Conservation (phyloP, 2,113 vertebrate species). For the Centropus unirufus region DNA sequence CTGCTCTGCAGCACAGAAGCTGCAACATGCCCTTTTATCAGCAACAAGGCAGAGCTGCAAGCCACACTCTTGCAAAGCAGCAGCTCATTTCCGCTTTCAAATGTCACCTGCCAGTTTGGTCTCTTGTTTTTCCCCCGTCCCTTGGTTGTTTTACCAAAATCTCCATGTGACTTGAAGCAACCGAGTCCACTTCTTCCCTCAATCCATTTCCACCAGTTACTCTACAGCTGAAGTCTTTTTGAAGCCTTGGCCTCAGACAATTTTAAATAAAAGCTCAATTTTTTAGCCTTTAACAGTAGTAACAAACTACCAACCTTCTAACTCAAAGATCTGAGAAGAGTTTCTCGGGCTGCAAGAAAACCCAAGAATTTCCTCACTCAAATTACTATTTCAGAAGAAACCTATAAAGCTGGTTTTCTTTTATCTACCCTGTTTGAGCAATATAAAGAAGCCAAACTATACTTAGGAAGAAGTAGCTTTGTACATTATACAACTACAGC, state of each 20-base stretch:
- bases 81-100: background rate
- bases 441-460: background rate
- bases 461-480: background rate
- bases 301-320: background rate
- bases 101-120: background rate
- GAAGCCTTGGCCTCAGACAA: background rate
- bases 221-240: background rate
- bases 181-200: background rate
- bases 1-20: background rate
- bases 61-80: background rate
- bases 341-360: background rate
- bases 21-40: background rate
- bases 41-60: background rate
- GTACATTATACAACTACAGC: background rate
- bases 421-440: background rate
- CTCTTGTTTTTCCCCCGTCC: background rate
- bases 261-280: background rate
- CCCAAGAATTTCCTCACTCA: background rate
- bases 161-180: background rate
- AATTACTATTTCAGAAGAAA: background rate
- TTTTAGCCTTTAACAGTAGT: background rate
- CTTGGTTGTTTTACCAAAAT: background rate
- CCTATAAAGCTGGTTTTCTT: background rate
- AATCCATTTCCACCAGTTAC: background rate
- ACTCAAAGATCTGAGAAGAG: background rate